These are phyloP conservation scores for Caenorhabditis plicata DNA, from an alignment of 2,888 invertebrate genomes.

Conservation along the genomic window DNA sequence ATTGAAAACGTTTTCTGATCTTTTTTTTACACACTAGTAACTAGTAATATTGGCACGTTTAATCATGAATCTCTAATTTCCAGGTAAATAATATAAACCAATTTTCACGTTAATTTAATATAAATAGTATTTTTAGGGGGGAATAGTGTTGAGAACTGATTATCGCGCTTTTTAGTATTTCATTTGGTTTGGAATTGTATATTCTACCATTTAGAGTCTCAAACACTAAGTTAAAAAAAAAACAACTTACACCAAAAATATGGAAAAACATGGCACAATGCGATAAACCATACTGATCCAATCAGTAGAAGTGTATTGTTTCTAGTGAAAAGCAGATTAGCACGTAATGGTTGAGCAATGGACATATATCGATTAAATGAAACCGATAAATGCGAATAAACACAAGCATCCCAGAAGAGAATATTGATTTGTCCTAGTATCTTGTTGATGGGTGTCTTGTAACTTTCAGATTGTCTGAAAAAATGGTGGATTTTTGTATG, in stretches of 20 bases:
- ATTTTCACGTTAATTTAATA: no score
- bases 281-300: slow-evolving; percentile 32
- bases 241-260: slow-evolving; percentile 31
- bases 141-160: no score
- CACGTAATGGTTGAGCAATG: slow-evolving; percentile 28
- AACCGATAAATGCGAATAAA: slow-evolving; percentile 43
- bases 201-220: no score
- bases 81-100: no score
- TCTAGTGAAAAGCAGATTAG: slow-evolving; percentile 11
- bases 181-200: no score
- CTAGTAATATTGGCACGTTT: no score
- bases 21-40: no score
- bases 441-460: slow-evolving; percentile 15
- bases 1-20: no score
- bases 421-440: slow-evolving; percentile 41
- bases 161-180: no score
- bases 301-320: slow-evolving; percentile 27
- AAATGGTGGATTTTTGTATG: not conserved
- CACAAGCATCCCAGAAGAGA: slow-evolving; percentile 47
- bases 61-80: no score
- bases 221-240: not conserved
- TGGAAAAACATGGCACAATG: slow-evolving; percentile 28
- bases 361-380: slow-evolving; percentile 40
- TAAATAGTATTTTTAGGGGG: no score
- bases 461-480: slow-evolving; percentile 20